phyloP scores from a whole-genome alignment of 2,888 invertebrate species.

The Autographa gamma region DNA sequence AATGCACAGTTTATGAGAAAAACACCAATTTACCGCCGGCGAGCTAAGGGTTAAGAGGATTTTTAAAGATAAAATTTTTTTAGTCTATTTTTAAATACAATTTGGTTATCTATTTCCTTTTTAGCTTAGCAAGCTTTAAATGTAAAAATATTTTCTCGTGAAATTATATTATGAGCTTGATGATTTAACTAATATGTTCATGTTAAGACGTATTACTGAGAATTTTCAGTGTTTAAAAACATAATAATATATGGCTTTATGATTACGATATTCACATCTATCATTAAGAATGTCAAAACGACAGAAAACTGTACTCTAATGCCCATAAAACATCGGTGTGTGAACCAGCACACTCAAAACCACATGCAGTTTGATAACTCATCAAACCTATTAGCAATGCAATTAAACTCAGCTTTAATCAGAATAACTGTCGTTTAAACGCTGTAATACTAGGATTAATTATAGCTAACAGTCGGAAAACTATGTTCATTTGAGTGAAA shows the following conservation, averaged over 20 bases:
- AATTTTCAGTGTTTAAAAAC: too few relatives aligned
- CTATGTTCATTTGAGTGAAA: constrained; percentile 48
- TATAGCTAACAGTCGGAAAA: constrained; percentile 39
- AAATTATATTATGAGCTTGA: too few relatives aligned
- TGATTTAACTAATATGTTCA: too few relatives aligned
- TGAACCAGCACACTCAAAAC: neutral
- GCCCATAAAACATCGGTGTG: neutral
- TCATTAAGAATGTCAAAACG: too few relatives aligned
- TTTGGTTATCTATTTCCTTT: too few relatives aligned
- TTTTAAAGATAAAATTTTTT: neutral
- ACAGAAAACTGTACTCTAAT: neutral
- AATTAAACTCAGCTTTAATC: constrained; percentile 25
- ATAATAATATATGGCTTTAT: too few relatives aligned
- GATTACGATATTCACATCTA: too few relatives aligned
- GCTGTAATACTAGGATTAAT: constrained; percentile 28
- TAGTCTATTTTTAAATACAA: too few relatives aligned
- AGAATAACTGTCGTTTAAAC: constrained; percentile 28
- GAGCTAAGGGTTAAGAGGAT: constrained; percentile 4
- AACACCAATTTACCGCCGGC: constrained; percentile 31
- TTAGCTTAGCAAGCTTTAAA: too few relatives aligned
- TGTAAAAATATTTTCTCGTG: too few relatives aligned
- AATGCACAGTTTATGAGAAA: constrained; percentile 23
- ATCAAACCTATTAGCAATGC: neutral
- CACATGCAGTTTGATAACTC: neutral
- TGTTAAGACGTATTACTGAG: too few relatives aligned